Conservation (phyloP, 1,140 invertebrate genomes). For the Monomorium pharaonis region DNA sequence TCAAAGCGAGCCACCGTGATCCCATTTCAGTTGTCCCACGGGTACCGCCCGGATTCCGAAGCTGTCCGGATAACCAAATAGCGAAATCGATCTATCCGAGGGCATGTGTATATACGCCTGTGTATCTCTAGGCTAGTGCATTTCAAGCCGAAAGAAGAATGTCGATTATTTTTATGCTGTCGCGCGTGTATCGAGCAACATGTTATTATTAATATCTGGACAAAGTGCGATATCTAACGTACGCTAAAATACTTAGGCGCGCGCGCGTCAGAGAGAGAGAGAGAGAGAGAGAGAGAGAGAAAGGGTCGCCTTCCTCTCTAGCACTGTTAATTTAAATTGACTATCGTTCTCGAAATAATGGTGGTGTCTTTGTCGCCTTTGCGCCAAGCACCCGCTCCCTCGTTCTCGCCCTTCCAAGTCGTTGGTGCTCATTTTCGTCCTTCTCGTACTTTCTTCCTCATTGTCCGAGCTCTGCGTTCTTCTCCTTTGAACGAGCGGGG, state of each 20-base stretch:
- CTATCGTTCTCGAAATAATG: conserved; percentile 76
- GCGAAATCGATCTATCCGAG: conserved; percentile 66
- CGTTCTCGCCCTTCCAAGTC: conserved; percentile 14
- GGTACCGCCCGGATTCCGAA: conserved; percentile 63
- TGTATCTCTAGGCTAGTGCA: not conserved
- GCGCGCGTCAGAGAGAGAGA: no score
- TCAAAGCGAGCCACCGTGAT: conserved; percentile 73
- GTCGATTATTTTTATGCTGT: conserved; percentile 16
- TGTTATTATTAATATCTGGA: not conserved
- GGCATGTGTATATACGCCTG: conserved; percentile 32
- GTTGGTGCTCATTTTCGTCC: conserved; percentile 52
- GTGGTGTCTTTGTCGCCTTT: conserved; percentile 73
- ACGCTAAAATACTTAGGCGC: no score
- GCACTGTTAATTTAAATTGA: conserved; percentile 77
- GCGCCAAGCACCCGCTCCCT: conserved; percentile 47
- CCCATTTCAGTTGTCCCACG: conserved; percentile 71
- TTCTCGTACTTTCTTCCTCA: conserved; percentile 9
- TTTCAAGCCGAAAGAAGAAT: not conserved
- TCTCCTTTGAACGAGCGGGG: conserved; percentile 60
- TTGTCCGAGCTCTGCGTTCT: not conserved
- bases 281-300: no score
- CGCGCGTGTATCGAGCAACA: not conserved
- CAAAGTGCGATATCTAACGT: no score
- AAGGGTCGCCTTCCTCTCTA: conserved; percentile 54
- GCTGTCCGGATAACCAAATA: conserved; percentile 67